Base-by-base conservation (phyloP, 2,888 invertebrate genomes). In the Philopedon plagiatum region DNA sequence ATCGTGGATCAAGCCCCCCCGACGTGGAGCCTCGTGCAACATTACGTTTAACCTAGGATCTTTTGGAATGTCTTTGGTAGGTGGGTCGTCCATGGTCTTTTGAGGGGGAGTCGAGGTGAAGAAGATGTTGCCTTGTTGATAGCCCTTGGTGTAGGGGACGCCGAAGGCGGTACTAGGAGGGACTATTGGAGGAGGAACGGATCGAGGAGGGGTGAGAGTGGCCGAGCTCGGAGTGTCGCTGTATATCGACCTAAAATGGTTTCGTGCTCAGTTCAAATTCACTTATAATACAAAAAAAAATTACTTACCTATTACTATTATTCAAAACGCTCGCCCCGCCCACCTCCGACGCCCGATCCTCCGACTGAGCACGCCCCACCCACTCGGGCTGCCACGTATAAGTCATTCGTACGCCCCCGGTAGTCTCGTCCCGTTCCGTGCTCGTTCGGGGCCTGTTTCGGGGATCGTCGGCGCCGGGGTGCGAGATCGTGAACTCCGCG, bases 401-500 rank as follows among this genome's bases (percentile, higher is more conserved):
- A 66, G 86, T 87, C 88, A 87, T 89, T 72, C 83, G 87, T 71
- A 86, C 86, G 76, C 89, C 89, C n/a, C 75, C 75, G 13, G 75
- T 75, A 83, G 85, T 88, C 82, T 85, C 85, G 74, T 82, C 84
- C 58, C 85, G 83, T 76, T 85, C 86, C 26, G 85, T 85, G 65
- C 80, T 82, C 1, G 86, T 84, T 76, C 82, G 76, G 54, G 78
- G 87, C 78, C 72, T 83, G 79, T 80, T 86, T 41, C 80, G 84
- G 3, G 87, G 85, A 77, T 87, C 86, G 49, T 79, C 77, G 76
- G 78, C 75, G 29, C 83, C 78, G 77, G 85, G 85, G 72, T 90
- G 90, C 41, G 89, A 88, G 61, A 90, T 88, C 9, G 90, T 91
- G 73, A 92, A 87, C 80, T 92, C 91, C 65, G 90, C 94, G 82